Base-by-base conservation (phyloP, 2,797 vertebrate genomes). In the Sciurus carolinensis region DNA sequence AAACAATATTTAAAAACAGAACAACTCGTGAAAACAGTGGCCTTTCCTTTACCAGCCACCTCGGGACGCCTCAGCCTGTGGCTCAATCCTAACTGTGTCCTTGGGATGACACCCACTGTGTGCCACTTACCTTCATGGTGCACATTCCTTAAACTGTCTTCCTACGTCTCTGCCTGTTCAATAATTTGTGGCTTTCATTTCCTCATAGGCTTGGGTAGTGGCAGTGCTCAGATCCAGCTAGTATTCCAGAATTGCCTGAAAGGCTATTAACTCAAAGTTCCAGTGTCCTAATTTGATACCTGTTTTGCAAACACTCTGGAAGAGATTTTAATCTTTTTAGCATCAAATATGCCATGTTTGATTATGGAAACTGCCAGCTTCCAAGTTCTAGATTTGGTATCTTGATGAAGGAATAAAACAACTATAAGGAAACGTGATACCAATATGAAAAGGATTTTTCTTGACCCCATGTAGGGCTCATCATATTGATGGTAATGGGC, bases 181-280 rank as follows among this genome's bases (percentile, higher is more conserved):
- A n/a, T 10, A 54, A 64, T 6, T 54, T 8, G 2, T 81, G 54
- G 20, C 36, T 79, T 75, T 26, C 2, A 30, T 71, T 87, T 84
- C 77, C 30, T 87, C 67, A 12, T 5, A 84, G 20, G 7, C 79
- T n/a, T 81, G 69, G 30, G 71, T 75, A 15, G 14, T 71, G 39
- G 20, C 12, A 81, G 62, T 59, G 17, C 10, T 59, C 28, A 17
- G 28, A 87, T 28, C 26, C 44, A 88, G 20, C 42, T 52, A 64
- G 2, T 9, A 80, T 64, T 81, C 75, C 42, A 47, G 30, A 33
- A 81, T 20, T 72, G 13, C 12, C 42, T 75, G 50, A 95, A 50
- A 77, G 83, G 57, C 69, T 81, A 88, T 82, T 69, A 81, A 73
- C 1, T 84, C 42, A 87, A 28, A 81, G 91, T 93, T 93, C 50